Evolutionary conservation across 2,888 invertebrate genomes (phyloP).

Genomic region (Tortricodes alternella): DNA sequence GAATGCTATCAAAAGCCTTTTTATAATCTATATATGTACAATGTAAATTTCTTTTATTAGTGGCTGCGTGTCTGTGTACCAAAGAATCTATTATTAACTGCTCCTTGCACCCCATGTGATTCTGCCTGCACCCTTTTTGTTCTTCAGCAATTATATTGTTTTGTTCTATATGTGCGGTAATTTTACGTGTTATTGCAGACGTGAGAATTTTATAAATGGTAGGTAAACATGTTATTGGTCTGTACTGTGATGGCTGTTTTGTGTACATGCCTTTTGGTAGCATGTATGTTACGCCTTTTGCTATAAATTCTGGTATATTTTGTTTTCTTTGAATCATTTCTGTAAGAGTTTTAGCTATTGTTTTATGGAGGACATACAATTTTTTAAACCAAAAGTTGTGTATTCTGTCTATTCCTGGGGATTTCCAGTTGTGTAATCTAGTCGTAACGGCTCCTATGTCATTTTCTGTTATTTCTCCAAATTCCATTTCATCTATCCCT

Average conservation of each 20-base stretch:
- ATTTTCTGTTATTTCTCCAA: constrained; percentile 23
- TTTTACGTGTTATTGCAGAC: background rate
- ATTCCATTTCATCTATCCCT: constrained; percentile 33
- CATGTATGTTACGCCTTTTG: constrained; percentile 35
- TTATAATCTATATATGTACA: too few relatives aligned
- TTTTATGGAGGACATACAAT: constrained; percentile 21
- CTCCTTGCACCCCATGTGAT: background rate
- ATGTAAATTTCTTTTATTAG: too few relatives aligned
- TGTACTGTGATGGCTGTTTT: constrained; percentile 28
- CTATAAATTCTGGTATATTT: constrained; percentile 27
- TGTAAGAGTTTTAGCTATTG: constrained; percentile 26
- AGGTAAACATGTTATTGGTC: constrained; percentile 24
- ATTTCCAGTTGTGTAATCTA: constrained; percentile 32
- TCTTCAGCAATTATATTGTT: constrained; percentile 21
- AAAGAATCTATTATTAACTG: too few relatives aligned
- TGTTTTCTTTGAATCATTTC: constrained; percentile 19
- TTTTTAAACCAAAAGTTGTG: constrained; percentile 34
- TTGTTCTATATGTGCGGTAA: constrained; percentile 10
- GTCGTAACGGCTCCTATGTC: constrained; percentile 19
- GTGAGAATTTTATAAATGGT: background rate
- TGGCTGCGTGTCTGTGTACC: too few relatives aligned
- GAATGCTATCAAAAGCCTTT: constrained; percentile 32
- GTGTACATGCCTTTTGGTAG: constrained; percentile 28
- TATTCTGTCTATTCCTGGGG: constrained; percentile 28
- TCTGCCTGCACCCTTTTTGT: constrained; percentile 21